Evolutionary conservation across 1,140 invertebrate species (phyloP), one percentile per base, ranked within the genome.

Genomic region (Drosophila kikkawai): DNA sequence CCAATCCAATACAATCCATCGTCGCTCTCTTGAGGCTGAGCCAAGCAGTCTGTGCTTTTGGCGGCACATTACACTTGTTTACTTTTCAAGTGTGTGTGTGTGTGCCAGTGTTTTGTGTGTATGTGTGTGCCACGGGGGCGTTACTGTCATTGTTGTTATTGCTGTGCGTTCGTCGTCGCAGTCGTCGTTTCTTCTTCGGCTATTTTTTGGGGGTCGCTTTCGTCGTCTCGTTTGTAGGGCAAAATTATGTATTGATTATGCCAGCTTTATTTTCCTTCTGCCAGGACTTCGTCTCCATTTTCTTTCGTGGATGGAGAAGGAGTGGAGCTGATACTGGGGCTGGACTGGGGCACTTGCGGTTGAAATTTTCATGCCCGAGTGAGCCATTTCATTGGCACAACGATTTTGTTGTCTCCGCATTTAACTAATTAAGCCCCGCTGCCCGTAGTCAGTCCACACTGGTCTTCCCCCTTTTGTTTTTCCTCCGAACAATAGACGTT

Each of bases 191-290:
- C 67, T 34, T 80, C 84, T 87, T 82, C 75, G 65, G 51, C 44
- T 48, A 41, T 66, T 84, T 80, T 88, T 90, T 79, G 79, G 81
- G 69, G 81, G 83, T 83, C 84, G 83, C 69, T 84, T 75, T 90
- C 70, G 59, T 75, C 65, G 63, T 75, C 65, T 82, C 84, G 90
- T 90, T 91, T 87, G 76, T 91, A 85, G 88, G 88, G 77, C 88
- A 91, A 91, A 91, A 85, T 88, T 91, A 69, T 91, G 88, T 91
- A 91, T 91, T 84, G 88, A 91, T 91, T 91, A 88, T 85, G 90
- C 55, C 64, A 34, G 39, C 60, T 67, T 73, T 79, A 69, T 66
- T 34, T 60, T 77, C 51, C 59, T 48, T 76, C 22, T 53, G 8
- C n/a, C 37, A 41, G 17, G 29, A 37, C 39, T 41, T 34, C 37